A percentile compares a stretch with the other conserved stretches of the same genome.
These are phyloP conservation scores for Cryptus armator DNA, from an alignment of 2,888 invertebrate species.

Conservation along the genomic window DNA sequence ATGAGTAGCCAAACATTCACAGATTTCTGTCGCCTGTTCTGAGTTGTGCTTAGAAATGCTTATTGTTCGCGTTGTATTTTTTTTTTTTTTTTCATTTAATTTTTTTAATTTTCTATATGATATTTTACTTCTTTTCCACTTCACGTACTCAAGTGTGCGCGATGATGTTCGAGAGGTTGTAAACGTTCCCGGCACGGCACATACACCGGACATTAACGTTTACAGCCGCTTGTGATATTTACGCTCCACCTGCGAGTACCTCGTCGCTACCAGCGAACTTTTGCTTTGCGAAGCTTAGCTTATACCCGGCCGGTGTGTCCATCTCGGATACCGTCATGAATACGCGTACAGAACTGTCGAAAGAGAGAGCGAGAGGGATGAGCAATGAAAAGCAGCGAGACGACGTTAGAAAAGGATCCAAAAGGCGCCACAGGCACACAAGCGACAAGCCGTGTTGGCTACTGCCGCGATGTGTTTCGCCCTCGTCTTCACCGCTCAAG, in stretches of 20 bases:
- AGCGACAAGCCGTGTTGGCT: constrained; percentile 46
- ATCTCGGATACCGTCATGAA: neutral
- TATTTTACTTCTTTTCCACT: neutral
- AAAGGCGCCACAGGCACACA: constrained; percentile 36
- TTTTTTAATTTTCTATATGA: neutral
- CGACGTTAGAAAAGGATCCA: constrained; percentile 31
- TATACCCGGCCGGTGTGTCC: neutral
- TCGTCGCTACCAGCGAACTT: constrained; percentile 6
- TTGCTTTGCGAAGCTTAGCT: constrained; percentile 4
- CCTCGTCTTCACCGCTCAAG: constrained; percentile 70
- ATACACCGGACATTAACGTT: constrained; percentile 70
- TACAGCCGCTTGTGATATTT: constrained; percentile 71
- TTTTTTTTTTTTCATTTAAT: neutral
- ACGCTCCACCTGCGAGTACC: constrained; percentile 52
- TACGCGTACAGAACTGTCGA: neutral
- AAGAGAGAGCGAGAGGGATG: neutral
- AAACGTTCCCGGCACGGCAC: constrained; percentile 64
- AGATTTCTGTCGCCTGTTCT: too few species aligned
- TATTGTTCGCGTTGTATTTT: too few species aligned
- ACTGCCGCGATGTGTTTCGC: constrained; percentile 27
- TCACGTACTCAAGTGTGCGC: constrained; percentile 22
- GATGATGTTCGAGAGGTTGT: constrained; percentile 69
- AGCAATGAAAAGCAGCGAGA: constrained; percentile 15
- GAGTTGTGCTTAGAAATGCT: too few species aligned
- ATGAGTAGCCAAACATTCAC: too few species aligned